Percentiles rank a stretch among this genome's conserved stretches.
Conservation (phyloP, 2,113 vertebrate genomes). For the Candoia aspera region DNA sequence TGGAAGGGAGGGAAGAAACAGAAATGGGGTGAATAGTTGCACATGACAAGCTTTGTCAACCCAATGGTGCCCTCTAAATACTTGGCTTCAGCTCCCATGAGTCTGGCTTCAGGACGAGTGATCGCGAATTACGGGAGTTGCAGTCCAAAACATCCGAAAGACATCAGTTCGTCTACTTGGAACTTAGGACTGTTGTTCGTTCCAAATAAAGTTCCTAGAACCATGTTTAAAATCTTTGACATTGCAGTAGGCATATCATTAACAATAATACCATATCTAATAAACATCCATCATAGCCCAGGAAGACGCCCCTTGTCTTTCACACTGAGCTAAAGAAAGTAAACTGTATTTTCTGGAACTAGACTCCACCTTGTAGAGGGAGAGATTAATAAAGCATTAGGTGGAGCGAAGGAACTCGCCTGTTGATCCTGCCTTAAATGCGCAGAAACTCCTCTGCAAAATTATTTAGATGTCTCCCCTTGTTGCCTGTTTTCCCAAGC, state of each 20-base stretch:
- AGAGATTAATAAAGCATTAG: conserved; percentile 10
- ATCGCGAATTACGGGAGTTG: not conserved
- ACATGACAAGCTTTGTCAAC: not conserved
- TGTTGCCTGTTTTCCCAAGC: conserved; percentile 63
- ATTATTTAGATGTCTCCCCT: conserved; percentile 33
- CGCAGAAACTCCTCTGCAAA: conserved; percentile 23
- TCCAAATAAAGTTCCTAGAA: not conserved
- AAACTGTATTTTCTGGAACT: not conserved
- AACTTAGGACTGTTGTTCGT: not conserved
- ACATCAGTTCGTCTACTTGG: not conserved
- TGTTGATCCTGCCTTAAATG: not conserved
- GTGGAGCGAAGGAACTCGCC: conserved; percentile 24
- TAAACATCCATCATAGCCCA: not conserved
- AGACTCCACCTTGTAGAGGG: not conserved
- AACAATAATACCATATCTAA: not conserved
- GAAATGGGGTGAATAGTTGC: not conserved
- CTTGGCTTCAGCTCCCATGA: not conserved
- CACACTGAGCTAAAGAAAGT: not conserved
- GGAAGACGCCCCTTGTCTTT: not conserved
- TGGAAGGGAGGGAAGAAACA: not conserved
- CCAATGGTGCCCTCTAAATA: not conserved
- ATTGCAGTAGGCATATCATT: not conserved
- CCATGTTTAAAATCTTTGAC: not conserved
- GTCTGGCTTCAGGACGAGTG: not conserved
- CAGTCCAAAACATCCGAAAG: not conserved